Conservation (phyloP, 1,140 invertebrate genomes). For the Hycleus cichorii region DNA sequence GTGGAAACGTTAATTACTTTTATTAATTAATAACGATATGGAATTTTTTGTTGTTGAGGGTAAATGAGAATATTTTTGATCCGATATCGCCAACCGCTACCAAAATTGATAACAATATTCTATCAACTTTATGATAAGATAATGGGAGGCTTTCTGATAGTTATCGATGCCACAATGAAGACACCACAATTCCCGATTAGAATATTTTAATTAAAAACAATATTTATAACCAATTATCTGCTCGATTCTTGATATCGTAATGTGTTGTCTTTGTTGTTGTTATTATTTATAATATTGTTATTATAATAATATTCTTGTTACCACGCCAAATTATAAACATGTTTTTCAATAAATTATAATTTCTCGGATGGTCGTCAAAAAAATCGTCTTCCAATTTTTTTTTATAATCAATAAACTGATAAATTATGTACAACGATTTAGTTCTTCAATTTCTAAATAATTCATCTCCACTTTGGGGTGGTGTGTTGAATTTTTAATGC, state of each 20-base stretch:
- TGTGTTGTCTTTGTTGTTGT: background rate
- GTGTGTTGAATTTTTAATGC: too few species aligned
- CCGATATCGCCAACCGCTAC: background rate
- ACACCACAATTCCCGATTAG: background rate
- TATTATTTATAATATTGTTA: background rate
- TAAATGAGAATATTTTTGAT: background rate
- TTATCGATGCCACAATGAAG: too few species aligned
- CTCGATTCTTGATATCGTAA: too few species aligned
- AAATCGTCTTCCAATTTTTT: too few species aligned
- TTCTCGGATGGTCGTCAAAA: too few species aligned
- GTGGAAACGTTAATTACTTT: background rate
- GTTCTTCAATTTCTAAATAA: too few species aligned
- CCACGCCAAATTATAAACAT: conserved; percentile 9
- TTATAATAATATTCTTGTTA: conserved; percentile 1
- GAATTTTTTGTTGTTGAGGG: background rate
- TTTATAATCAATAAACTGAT: too few species aligned
- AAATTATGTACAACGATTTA: too few species aligned
- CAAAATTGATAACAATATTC: too few species aligned
- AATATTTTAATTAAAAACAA: conserved; percentile 1
- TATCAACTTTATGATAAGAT: too few species aligned
- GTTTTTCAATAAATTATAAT: background rate
- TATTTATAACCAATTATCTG: conserved; percentile 8
- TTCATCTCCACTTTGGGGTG: too few species aligned
- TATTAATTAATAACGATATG: background rate
- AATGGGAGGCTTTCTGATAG: too few species aligned